phyloP scores from a whole-genome alignment of 1,140 invertebrate species.

The Brachionus koreanus region DNA sequence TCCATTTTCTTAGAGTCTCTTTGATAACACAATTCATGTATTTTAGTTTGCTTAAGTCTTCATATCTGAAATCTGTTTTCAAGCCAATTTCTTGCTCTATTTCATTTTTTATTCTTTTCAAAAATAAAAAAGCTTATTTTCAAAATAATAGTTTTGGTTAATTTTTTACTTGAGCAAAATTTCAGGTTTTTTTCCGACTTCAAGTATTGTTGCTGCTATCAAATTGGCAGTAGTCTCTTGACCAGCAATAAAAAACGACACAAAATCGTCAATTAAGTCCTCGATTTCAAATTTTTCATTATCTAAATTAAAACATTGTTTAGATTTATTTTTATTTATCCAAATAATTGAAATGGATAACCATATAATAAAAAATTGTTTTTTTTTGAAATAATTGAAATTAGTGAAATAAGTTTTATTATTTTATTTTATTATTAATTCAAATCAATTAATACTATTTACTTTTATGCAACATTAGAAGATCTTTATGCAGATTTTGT shows the following conservation, averaged over 20 bases:
- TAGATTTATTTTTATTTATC: too few species aligned
- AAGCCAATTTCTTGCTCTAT: not conserved
- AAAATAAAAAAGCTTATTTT: too few species aligned
- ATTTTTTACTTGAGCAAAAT: conserved; percentile 17
- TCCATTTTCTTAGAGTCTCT: conserved; percentile 26
- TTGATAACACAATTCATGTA: conserved; percentile 13
- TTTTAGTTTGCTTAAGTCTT: not conserved
- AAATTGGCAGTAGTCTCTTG: conserved; percentile 37
- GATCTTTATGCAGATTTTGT: too few species aligned
- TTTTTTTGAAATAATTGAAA: too few species aligned
- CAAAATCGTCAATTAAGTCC: conserved; percentile 29
- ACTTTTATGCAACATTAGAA: too few species aligned
- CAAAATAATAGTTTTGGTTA: too few species aligned
- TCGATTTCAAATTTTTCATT: conserved; percentile 16
- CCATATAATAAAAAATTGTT: too few species aligned
- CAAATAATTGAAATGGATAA: too few species aligned
- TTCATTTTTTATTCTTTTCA: conserved; percentile 20
- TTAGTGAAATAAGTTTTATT: too few species aligned
- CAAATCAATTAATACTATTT: too few species aligned
- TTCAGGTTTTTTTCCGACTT: not conserved
- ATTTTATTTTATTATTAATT: too few species aligned
- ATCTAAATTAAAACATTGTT: not conserved
- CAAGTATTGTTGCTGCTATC: not conserved
- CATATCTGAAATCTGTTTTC: not conserved
- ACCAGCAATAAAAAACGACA: conserved; percentile 33